Evolutionary conservation across 2,888 invertebrate species (phyloP).

Genomic region (Deroplatys truncata): DNA sequence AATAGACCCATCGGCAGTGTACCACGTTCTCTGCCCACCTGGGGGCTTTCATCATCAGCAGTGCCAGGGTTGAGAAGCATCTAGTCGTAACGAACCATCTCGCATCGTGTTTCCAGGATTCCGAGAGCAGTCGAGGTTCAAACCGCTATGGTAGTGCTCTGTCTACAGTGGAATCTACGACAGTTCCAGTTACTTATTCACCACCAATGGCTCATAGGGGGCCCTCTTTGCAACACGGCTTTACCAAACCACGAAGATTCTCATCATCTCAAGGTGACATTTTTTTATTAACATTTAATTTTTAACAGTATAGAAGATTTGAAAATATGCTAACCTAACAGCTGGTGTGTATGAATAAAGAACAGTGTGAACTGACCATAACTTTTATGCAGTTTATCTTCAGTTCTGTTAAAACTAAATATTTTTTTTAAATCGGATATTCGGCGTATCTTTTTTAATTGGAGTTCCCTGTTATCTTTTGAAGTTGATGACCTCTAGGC

Average conservation of each 20-base stretch:
- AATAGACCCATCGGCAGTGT: conserved; percentile 3
- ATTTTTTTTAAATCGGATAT: not conserved
- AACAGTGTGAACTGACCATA: not conserved
- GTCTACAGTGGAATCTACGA: not conserved
- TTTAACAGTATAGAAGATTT: not conserved
- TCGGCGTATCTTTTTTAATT: too few relatives aligned
- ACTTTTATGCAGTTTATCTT: not conserved
- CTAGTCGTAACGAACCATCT: not conserved
- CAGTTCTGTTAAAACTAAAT: not conserved
- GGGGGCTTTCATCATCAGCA: not conserved
- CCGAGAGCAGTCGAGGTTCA: conserved; percentile 34
- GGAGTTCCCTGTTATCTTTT: too few relatives aligned
- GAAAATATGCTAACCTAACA: not conserved
- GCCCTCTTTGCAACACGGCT: conserved; percentile 3
- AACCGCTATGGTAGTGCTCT: conserved; percentile 17
- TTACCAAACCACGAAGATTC: conserved; percentile 12
- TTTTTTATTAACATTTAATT: not conserved
- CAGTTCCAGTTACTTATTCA: not conserved
- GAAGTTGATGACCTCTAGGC: too few relatives aligned
- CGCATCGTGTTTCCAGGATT: conserved; percentile 31
- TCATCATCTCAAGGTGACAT: not conserved
- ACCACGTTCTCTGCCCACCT: conserved; percentile 6
- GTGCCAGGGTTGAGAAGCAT: not conserved
- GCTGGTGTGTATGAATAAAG: not conserved
- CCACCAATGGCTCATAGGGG: conserved; percentile 12